A percentile compares a stretch with the other conserved stretches of the same genome.
Evolutionary conservation across 2,797 vertebrate genomes (phyloP).

Genomic region (Tapirus indicus): DNA sequence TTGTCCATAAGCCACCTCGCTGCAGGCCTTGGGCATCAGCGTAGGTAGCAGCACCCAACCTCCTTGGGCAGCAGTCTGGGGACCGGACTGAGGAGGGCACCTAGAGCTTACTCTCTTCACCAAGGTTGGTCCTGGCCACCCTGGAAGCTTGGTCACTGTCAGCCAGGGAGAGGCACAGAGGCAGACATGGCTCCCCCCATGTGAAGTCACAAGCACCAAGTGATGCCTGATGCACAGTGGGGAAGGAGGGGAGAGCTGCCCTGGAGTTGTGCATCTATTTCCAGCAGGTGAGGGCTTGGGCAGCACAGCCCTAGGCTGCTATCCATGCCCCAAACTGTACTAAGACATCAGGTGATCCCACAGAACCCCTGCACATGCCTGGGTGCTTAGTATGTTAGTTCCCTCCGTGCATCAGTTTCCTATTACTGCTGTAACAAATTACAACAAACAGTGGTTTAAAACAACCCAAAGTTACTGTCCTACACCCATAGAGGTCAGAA

Average conservation of each 20-base stretch:
- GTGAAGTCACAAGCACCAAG: not conserved
- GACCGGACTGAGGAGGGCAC: not conserved
- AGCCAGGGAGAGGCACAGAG: not conserved
- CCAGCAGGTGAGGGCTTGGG: not conserved
- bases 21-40: not conserved
- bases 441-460: not conserved
- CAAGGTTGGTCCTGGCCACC: not conserved
- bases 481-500: not conserved
- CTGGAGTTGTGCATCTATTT: not conserved
- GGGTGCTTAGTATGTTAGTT: not conserved
- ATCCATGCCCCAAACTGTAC: not conserved
- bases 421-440: not conserved
- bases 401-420: not conserved
- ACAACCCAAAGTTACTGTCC: not conserved
- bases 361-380: not conserved
- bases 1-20: not conserved
- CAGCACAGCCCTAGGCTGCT: not conserved
- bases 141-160: not conserved
- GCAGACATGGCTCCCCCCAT: not conserved
- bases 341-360: not conserved
- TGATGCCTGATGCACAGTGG: too few relatives aligned
- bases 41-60: not conserved
- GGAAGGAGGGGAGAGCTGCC: not conserved
- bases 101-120: not conserved
- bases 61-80: not conserved